Percentiles rank a stretch among this genome's conserved stretches.
phyloP scores from a whole-genome alignment of 2,888 invertebrate species.

The Polyommatus iphigenia region DNA sequence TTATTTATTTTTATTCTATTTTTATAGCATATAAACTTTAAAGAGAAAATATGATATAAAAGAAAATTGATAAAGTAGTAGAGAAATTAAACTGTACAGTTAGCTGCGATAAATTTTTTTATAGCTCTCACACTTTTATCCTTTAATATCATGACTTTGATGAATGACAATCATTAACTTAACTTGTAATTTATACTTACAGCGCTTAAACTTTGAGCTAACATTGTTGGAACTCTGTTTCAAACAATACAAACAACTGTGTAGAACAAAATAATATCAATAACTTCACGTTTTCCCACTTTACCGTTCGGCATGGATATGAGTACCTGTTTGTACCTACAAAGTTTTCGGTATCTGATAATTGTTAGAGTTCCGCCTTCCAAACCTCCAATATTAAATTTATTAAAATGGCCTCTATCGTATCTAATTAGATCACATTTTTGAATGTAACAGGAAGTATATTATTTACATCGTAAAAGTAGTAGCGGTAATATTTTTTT shows the following conservation, averaged over 20 bases:
- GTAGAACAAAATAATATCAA: neutral
- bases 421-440: neutral
- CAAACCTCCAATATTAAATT: neutral
- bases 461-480: neutral
- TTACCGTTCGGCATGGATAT: constrained; percentile 7
- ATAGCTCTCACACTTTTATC: neutral
- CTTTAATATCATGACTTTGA: neutral
- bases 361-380: constrained; percentile 26
- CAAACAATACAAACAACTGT: neutral
- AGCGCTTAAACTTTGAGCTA: neutral
- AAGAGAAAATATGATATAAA: neutral
- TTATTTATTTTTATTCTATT: neutral
- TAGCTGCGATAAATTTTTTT: neutral
- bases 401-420: constrained; percentile 4
- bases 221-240: neutral
- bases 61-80: neutral
- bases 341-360: neutral
- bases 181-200: neutral
- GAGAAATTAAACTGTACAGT: neutral
- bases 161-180: neutral
- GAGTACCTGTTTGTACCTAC: constrained; percentile 11
- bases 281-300: constrained; percentile 9
- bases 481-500: neutral
- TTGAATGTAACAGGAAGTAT: neutral
- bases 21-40: neutral